phyloP scores from a whole-genome alignment of 1,140 invertebrate species.

The Latrodectus geometricus region DNA sequence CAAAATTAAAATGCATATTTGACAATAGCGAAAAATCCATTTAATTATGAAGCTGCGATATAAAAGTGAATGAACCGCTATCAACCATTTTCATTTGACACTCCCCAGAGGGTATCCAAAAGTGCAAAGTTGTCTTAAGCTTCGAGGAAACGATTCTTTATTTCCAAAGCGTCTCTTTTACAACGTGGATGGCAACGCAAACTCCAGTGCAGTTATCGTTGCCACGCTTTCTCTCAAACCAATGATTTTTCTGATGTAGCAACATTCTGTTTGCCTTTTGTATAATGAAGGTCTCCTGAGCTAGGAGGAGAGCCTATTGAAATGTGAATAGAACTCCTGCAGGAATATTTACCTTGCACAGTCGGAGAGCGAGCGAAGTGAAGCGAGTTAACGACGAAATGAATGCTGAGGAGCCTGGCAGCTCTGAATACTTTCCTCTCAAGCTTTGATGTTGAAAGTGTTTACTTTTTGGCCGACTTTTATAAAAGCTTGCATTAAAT shows the following conservation, averaged over 20 bases:
- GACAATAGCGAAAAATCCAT: neutral
- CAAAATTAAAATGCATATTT: neutral
- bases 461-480: neutral
- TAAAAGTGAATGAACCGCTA: neutral
- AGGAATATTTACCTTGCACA: neutral
- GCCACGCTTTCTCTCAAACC: neutral
- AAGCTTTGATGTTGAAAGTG: slow-evolving; percentile 1
- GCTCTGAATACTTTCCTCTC: neutral
- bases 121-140: neutral
- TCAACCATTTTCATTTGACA: neutral
- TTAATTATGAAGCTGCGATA: neutral
- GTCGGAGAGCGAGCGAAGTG: neutral
- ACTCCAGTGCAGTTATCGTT: neutral
- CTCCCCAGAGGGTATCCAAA: neutral
- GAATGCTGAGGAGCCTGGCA: neutral
- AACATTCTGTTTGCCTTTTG: neutral
- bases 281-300: neutral
- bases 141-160: neutral
- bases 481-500: neutral
- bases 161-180: neutral
- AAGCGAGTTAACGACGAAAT: neutral
- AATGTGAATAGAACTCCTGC: neutral
- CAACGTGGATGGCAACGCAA: neutral
- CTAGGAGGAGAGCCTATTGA: neutral
- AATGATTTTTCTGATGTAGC: neutral